These are phyloP conservation scores for Junonia oenone DNA, from an alignment of 2,888 invertebrate genomes.

Conservation along the genomic window DNA sequence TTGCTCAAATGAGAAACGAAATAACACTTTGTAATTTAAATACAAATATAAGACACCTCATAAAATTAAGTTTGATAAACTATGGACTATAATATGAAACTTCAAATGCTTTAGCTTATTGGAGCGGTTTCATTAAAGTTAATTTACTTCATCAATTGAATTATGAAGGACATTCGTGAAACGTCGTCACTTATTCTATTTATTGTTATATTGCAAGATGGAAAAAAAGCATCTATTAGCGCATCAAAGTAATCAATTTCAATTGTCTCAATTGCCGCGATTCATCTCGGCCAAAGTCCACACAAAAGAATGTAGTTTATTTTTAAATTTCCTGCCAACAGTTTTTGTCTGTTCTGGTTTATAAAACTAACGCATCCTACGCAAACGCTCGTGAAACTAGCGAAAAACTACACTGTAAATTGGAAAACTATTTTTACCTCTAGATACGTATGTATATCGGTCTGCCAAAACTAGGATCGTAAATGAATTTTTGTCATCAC, in stretches of 20 bases:
- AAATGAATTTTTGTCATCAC: too few relatives aligned
- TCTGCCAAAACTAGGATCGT: too few relatives aligned
- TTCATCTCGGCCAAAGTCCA: constrained; percentile 21
- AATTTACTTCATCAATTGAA: not conserved
- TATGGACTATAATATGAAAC: too few relatives aligned
- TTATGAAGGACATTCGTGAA: not conserved
- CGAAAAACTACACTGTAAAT: not conserved
- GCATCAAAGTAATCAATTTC: constrained; percentile 4
- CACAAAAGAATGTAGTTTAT: constrained; percentile 13
- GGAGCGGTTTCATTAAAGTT: too few relatives aligned
- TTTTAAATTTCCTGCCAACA: constrained; percentile 10
- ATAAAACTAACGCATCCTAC: constrained; percentile 3
- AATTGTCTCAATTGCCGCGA: constrained; percentile 15
- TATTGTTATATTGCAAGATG: not conserved
- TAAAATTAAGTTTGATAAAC: too few relatives aligned
- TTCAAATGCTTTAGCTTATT: too few relatives aligned
- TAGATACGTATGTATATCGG: too few relatives aligned
- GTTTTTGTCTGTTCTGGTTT: constrained; percentile 7
- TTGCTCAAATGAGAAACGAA: not conserved
- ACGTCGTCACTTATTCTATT: not conserved
- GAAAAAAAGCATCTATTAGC: not conserved
- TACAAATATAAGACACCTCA: too few relatives aligned
- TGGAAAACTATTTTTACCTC: too few relatives aligned
- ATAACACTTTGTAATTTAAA: not conserved
- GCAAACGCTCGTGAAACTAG: not conserved